A percentile compares a stretch with the other conserved stretches of the same genome.
These are phyloP conservation scores for Trileptium ribeirensis DNA, from an alignment of 2,888 invertebrate genomes.

Conservation along the genomic window DNA sequence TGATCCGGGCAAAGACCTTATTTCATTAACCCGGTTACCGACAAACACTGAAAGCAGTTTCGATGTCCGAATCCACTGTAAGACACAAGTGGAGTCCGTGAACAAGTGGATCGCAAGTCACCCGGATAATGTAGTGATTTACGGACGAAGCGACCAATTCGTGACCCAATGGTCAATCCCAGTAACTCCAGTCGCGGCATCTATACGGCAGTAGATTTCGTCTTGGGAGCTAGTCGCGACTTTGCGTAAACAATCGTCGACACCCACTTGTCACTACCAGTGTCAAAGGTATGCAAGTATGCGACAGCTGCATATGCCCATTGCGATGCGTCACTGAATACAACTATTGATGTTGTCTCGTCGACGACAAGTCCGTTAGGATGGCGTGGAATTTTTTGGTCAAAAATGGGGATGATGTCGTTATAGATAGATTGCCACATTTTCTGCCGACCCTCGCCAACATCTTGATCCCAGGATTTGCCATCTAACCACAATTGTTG, in stretches of 20 bases:
- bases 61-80: slow-evolving; percentile 34
- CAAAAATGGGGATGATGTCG: too few relatives aligned
- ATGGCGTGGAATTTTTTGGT: too few relatives aligned
- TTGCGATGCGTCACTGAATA: slow-evolving; percentile 38
- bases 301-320: slow-evolving; percentile 35
- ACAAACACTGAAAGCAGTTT: slow-evolving; percentile 32
- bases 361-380: too few relatives aligned
- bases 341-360: slow-evolving; percentile 19
- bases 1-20: slow-evolving; percentile 31
- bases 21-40: slow-evolving; percentile 37
- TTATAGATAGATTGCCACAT: too few relatives aligned
- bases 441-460: slow-evolving; percentile 24
- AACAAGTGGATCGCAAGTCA: slow-evolving; percentile 24
- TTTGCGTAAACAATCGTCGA: slow-evolving; percentile 29
- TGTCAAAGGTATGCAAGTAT: slow-evolving; percentile 27
- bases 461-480: slow-evolving; percentile 37
- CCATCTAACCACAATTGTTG: slow-evolving; percentile 39
- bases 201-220: too few relatives aligned
- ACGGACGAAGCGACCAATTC: slow-evolving; percentile 21
- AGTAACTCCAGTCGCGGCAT: slow-evolving; percentile 35
- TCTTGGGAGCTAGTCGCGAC: slow-evolving; percentile 35
- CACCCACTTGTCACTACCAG: not conserved
- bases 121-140: slow-evolving; percentile 32
- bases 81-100: slow-evolving; percentile 32
- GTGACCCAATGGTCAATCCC: too few relatives aligned